Percentiles rank a stretch among this genome's conserved stretches.
These are phyloP conservation scores for Uria aalge DNA, from an alignment of 2,113 vertebrate species.

Conservation along the genomic window DNA sequence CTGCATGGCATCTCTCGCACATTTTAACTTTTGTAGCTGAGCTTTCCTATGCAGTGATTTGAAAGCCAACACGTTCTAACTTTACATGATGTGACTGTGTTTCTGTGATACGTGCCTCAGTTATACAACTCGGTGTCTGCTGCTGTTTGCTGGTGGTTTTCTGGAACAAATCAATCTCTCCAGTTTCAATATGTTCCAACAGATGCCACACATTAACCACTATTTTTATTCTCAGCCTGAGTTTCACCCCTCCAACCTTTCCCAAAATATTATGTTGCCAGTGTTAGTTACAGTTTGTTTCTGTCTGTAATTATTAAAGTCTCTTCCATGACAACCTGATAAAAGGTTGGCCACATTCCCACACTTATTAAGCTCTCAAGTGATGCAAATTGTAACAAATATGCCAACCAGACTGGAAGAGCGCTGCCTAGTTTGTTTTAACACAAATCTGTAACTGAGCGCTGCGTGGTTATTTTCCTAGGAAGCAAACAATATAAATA, in stretches of 20 bases:
- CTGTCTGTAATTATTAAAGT: slow-evolving; percentile 60
- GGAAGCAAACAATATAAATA: slow-evolving; percentile 42
- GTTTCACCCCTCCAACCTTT: slow-evolving; percentile 52
- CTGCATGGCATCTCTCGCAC: not conserved
- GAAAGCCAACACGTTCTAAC: not conserved
- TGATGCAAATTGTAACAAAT: slow-evolving; percentile 59
- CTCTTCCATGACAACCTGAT: slow-evolving; percentile 56
- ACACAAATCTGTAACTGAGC: slow-evolving; percentile 19
- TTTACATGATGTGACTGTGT: not conserved
- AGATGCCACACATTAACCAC: slow-evolving; percentile 54
- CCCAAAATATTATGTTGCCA: slow-evolving; percentile 58
- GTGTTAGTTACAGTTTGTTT: slow-evolving; percentile 64
- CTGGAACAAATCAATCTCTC: slow-evolving; percentile 49
- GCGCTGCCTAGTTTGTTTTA: slow-evolving; percentile 7
- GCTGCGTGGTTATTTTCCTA: not conserved
- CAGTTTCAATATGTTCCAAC: slow-evolving; percentile 44
- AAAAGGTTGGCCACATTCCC: slow-evolving; percentile 49
- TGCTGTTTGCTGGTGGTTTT: slow-evolving; percentile 39
- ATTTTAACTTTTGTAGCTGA: not conserved
- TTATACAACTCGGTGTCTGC: not conserved
- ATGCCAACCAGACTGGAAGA: slow-evolving; percentile 15
- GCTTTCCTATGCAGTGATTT: not conserved
- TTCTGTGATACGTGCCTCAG: not conserved
- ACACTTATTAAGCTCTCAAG: slow-evolving; percentile 45
- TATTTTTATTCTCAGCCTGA: slow-evolving; percentile 49